Evolutionary conservation across 2,888 invertebrate species (phyloP), one percentile per base, ranked within the genome.

Genomic region (Thymelicus acteon): DNA sequence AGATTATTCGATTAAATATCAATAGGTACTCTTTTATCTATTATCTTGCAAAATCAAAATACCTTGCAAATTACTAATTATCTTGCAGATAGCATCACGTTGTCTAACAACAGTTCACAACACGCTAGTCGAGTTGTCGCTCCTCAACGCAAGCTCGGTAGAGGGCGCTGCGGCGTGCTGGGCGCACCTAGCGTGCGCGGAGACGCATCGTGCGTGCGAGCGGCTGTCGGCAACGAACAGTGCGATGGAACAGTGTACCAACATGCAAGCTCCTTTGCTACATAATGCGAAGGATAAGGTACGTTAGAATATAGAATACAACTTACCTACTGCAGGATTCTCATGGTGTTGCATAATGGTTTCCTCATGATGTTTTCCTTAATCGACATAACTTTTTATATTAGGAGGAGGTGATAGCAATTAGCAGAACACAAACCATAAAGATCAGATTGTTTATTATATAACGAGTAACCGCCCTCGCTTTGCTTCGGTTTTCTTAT

Each of bases 71-170:
- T 44, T 10, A 37, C 37, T 0, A 2, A 24, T 58, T 7, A 60
- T 8, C n/a, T 79, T 77, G 6, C 86, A 95, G 97, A 96, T 99
- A 78, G 98, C 98, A 0, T 96, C 97, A 80, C 95, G 99, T 64
- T 97, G 98, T 75, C 94, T 99, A 72, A 96, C 97, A 60, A 99
- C 98, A 83, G 95, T 99, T 60, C 98, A 98, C 89, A 97, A 97
- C 75, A 98, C 98, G 58, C 92, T 98, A 54, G 96, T 97, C 67
- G 99, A 99, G 89, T 89, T 99, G 64, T 95, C 96, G 39, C 95
- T 98, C 52, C 93, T 99, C 24, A 97, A 98, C 83, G 96, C 98
- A 37, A 95, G 95, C 63, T 95, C 96, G 68, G 97, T 97, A 40
- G 95, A 96, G 24, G 99, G 99, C 49, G 97, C 98, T 0, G 94